Base-by-base conservation (phyloP, 2,888 invertebrate species). In the Thalpophila matura region DNA sequence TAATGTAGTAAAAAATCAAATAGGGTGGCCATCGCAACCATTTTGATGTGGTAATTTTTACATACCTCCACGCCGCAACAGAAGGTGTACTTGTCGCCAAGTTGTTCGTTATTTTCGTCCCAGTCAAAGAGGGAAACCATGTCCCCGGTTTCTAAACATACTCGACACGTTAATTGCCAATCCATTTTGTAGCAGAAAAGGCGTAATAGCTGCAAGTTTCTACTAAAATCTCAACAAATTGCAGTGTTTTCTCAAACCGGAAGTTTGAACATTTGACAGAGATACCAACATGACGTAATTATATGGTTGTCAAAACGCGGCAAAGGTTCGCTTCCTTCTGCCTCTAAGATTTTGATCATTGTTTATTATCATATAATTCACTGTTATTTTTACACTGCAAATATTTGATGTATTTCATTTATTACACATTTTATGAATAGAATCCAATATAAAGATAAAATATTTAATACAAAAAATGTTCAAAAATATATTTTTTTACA, bases 11-110 rank as follows among this genome's bases (percentile, higher is more conserved):
- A 92, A 93, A 92, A 90, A 80, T 79, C 86, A 83, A 77, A 89
- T 90, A 89, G 95, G 95, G 95, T 95, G 95, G 95, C 95, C 95
- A 95, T 92, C 91, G 94, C 93, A 93, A 94, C 93, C 94, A 94
- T 95, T 95, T 94, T 93, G 93, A 86, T 90, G 85, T 89, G 85
- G 89, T 88, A 88, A 89, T 91, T 92, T 91, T 93, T 91, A 84
- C 91, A 77, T 90, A 95, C 95, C 93, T 95, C 91, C 73, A 95
- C 89, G 83, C 95, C 94, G 80, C 94, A 93, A 81, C 95, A 94
- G 83, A 85, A 94, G 16, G 90, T 87, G 83, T 94, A 95, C 85
- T 95, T 95, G 86, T 95, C 94, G 70, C 91, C 88, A 26, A 95
- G 93, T 91, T 95, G 95, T 86, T 95, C 95, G 78, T 95, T 95